Percentiles rank a stretch among this genome's conserved stretches.
These are phyloP conservation scores for Octopus bimaculoides DNA, from an alignment of 1,140 invertebrate genomes.

Conservation along the genomic window DNA sequence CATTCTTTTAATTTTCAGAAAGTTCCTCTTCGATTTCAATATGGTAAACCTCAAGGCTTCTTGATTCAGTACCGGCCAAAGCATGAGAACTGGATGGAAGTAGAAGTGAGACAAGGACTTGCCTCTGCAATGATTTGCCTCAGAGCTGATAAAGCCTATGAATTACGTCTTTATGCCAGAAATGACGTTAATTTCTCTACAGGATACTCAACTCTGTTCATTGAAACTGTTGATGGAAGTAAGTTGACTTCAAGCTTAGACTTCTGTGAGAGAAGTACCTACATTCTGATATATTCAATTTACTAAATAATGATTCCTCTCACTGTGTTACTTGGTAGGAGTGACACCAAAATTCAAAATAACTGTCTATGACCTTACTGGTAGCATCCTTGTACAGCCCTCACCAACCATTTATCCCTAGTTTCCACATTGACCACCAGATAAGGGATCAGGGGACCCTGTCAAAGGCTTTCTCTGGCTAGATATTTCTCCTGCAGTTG, in stretches of 20 bases:
- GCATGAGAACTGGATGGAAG: not conserved
- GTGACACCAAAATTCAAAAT: too few species aligned
- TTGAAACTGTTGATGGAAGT: not conserved
- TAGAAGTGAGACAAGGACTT: not conserved
- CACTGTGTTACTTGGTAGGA: too few species aligned
- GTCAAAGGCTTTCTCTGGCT: too few species aligned
- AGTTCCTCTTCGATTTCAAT: not conserved
- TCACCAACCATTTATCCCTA: too few species aligned
- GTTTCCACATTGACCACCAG: too few species aligned
- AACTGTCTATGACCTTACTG: too few species aligned
- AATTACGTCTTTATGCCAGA: not conserved
- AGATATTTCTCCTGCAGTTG: too few species aligned
- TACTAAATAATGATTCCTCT: too few species aligned
- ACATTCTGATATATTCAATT: too few species aligned
- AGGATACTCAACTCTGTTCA: not conserved
- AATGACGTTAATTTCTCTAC: constrained; percentile 2
- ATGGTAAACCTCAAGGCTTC: not conserved
- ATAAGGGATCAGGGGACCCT: too few species aligned
- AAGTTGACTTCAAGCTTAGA: not conserved
- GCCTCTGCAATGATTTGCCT: constrained; percentile 1
- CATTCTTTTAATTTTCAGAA: not conserved
- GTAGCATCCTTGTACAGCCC: too few species aligned
- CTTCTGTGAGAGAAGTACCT: too few species aligned
- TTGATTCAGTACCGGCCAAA: not conserved
- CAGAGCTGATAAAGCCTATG: not conserved